Percentiles rank a stretch among this genome's conserved stretches.
Conservation (phyloP, 1,140 invertebrate genomes). For the Zaprionus africanus region DNA sequence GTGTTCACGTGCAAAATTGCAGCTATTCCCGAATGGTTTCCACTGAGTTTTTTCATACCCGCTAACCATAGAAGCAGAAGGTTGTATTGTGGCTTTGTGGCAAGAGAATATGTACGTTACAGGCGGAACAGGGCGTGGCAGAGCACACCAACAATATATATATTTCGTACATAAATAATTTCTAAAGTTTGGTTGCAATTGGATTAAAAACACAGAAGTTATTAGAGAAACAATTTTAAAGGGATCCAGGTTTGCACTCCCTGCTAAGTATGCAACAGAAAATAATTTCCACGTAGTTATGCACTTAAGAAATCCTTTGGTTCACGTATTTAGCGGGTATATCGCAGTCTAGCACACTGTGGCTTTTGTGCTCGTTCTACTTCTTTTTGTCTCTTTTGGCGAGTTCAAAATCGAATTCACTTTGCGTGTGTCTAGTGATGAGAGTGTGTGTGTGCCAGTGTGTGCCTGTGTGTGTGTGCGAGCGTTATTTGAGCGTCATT, state of each 20-base stretch:
- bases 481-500: conserved; percentile 65
- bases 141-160: too few relatives aligned
- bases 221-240: background rate
- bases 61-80: too few relatives aligned
- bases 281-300: too few relatives aligned
- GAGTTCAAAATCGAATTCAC: conserved; percentile 56
- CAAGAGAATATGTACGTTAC: too few relatives aligned
- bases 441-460: conserved; percentile 25
- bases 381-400: conserved; percentile 9
- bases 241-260: too few relatives aligned
- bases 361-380: background rate
- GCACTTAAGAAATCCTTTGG: too few relatives aligned
- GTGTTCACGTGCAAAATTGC: conserved; percentile 82
- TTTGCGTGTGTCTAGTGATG: conserved; percentile 39
- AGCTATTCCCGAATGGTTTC: conserved; percentile 64
- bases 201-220: background rate
- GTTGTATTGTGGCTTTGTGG: too few relatives aligned
- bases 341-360: too few relatives aligned
- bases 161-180: too few relatives aligned
- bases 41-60: conserved; percentile 36
- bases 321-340: accelerated
- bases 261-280: too few relatives aligned
- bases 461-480: conserved; percentile 29
- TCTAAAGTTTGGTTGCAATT: too few relatives aligned
- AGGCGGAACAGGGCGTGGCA: too few relatives aligned